Conservation (phyloP, 92 coral and sea anemone genomes). For the Phymanthus crucifer region DNA sequence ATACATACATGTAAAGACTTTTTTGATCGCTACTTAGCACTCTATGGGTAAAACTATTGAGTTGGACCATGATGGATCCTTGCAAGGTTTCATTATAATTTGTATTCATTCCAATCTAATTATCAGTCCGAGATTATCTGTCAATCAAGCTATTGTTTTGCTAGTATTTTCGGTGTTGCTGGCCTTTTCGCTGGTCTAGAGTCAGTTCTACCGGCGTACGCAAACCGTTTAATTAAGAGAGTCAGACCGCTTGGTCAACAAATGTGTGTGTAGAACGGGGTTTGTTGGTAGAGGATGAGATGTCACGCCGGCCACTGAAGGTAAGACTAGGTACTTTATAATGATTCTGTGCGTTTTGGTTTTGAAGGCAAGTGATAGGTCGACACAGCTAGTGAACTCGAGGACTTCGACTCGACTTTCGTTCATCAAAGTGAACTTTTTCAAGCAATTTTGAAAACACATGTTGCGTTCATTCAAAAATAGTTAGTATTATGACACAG, state of each 20-base stretch:
- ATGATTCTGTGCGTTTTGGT: background rate
- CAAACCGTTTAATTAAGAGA: conserved; percentile 8
- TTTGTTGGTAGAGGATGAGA: background rate
- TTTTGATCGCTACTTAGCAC: background rate
- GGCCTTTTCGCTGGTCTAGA: conserved; percentile 13
- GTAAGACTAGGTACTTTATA: background rate
- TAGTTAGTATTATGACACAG: background rate
- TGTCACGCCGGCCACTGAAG: background rate
- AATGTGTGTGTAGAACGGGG: background rate
- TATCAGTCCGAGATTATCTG: conserved; percentile 13
- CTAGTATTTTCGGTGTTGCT: conserved; percentile 18
- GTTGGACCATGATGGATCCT: background rate
- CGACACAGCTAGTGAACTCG: background rate
- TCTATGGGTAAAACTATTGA: background rate
- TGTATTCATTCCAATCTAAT: conserved; percentile 1
- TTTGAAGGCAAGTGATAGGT: background rate
- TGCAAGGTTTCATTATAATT: background rate
- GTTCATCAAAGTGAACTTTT: background rate
- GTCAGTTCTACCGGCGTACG: conserved; percentile 1
- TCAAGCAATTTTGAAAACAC: background rate
- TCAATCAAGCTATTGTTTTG: conserved; percentile 37
- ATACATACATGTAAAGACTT: background rate
- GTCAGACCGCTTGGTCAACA: conserved; percentile 5
- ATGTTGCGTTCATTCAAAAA: background rate
- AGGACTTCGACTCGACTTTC: background rate